phyloP scores from a whole-genome alignment of 1,140 invertebrate genomes.

The Ostrea edulis region DNA sequence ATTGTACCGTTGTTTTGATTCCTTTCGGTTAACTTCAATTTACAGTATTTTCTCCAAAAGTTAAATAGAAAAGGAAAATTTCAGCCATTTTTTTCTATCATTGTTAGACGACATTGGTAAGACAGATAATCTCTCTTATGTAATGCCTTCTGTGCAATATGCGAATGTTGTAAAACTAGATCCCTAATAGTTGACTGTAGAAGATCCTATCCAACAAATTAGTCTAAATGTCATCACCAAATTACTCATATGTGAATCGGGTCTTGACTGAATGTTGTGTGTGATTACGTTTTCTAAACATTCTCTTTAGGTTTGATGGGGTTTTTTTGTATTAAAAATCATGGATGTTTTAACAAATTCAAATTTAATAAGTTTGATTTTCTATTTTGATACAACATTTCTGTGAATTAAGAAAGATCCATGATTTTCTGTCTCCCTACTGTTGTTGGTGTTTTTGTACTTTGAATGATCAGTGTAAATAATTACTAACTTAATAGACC shows the following conservation, averaged over 20 bases:
- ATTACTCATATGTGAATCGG: neutral
- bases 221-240: neutral
- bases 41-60: too few species aligned
- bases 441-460: neutral
- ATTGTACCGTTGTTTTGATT: too few species aligned
- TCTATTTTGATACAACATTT: neutral
- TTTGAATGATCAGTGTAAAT: neutral
- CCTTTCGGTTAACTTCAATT: too few species aligned
- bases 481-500: slow-evolving; percentile 17
- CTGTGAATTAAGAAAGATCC: neutral
- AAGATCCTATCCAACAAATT: neutral
- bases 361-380: neutral
- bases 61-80: neutral
- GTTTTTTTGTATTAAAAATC: neutral
- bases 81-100: neutral
- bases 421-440: neutral
- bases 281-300: neutral
- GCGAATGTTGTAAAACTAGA: neutral
- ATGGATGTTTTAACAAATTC: neutral
- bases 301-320: neutral
- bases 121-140: neutral
- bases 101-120: slow-evolving; percentile 23
- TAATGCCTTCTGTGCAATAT: neutral
- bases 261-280: neutral
- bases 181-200: neutral